These are phyloP conservation scores for Torymus texanus DNA, from an alignment of 2,888 invertebrate species.

Conservation along the genomic window DNA sequence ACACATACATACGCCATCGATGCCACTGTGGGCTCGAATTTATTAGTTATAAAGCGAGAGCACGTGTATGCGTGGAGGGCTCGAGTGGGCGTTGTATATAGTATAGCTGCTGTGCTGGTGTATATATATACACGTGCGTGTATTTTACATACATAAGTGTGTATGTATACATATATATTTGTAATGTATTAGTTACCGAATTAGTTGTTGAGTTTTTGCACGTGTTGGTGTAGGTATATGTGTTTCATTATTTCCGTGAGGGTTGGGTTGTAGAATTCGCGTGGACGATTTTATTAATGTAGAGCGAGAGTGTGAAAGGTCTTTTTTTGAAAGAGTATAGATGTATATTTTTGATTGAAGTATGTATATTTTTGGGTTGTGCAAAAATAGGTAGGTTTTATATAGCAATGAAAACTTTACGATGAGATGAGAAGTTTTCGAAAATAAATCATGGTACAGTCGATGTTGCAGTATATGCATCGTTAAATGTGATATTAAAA, in stretches of 20 bases:
- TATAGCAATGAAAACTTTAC: too few relatives aligned
- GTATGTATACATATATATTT: not conserved
- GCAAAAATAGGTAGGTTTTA: too few relatives aligned
- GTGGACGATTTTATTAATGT: not conserved
- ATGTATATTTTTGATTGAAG: too few relatives aligned
- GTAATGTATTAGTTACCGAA: conserved; percentile 8
- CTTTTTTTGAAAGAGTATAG: not conserved
- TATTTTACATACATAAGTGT: not conserved
- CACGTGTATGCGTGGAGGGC: not conserved
- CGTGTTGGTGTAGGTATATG: not conserved
- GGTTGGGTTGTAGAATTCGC: too few relatives aligned
- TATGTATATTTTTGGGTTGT: too few relatives aligned
- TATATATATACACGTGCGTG: not conserved
- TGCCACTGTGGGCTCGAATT: conserved; percentile 12
- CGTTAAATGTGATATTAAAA: too few relatives aligned
- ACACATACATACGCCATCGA: not conserved
- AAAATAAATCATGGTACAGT: too few relatives aligned
- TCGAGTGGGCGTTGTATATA: not conserved
- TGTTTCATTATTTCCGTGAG: not conserved
- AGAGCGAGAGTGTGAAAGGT: too few relatives aligned
- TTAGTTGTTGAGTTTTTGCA: not conserved
- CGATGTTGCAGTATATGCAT: too few relatives aligned
- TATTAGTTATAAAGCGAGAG: conserved; percentile 49
- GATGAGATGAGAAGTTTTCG: too few relatives aligned
- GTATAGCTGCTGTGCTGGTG: not conserved